phyloP scores from a whole-genome alignment of 2,888 invertebrate genomes.

The Troides oblongomaculatus region DNA sequence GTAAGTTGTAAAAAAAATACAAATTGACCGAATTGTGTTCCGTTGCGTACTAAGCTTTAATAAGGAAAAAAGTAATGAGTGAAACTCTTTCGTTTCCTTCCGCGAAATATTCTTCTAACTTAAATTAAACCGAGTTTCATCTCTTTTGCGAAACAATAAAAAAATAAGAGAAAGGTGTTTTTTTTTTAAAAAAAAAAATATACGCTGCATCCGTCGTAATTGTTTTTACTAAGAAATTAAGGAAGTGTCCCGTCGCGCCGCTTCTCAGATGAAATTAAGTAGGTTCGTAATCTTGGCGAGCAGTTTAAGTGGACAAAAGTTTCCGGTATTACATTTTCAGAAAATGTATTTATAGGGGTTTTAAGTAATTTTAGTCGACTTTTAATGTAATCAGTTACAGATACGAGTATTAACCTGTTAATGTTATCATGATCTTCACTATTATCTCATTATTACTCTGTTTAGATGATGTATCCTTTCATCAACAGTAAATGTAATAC shows the following conservation, averaged over 20 bases:
- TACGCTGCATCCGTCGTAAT: conserved; percentile 28
- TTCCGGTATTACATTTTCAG: conserved; percentile 26
- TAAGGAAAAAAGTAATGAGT: conserved; percentile 7
- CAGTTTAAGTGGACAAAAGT: conserved; percentile 24
- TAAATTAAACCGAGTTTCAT: conserved; percentile 29
- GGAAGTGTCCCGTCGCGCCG: conserved; percentile 26
- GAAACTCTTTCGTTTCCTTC: conserved; percentile 19
- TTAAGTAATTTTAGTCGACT: conserved; percentile 9
- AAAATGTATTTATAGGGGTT: conserved; percentile 10
- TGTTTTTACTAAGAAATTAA: conserved; percentile 34
- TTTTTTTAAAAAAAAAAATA: conserved; percentile 5
- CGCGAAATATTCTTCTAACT: conserved; percentile 29
- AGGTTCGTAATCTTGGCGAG: conserved; percentile 30
- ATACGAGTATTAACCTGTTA: neutral
- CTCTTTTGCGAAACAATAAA: conserved; percentile 30
- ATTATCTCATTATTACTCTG: no score
- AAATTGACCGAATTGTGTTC: neutral
- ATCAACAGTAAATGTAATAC: no score
- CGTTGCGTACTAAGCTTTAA: conserved; percentile 8
- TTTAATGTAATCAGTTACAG: conserved; percentile 1
- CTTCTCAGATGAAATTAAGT: conserved; percentile 28
- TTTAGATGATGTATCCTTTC: no score
- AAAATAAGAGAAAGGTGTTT: conserved; percentile 31
- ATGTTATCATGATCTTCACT: no score
- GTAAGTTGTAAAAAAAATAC: no score